Evolutionary conservation across 2,797 vertebrate genomes (phyloP).

Genomic region (Scomberomorus guttatus): DNA sequence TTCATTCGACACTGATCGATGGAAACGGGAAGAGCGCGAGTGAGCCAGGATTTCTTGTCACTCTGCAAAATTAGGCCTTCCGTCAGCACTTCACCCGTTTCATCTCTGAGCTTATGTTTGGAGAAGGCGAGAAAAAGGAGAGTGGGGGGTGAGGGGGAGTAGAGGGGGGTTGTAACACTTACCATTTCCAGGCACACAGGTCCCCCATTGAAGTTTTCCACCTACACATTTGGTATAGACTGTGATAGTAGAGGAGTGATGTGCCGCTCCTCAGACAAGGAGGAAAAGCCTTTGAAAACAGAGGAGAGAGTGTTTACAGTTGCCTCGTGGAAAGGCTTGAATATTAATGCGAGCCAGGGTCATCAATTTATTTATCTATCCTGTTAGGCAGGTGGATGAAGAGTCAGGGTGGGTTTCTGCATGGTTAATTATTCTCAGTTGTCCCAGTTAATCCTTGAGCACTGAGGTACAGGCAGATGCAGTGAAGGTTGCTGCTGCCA

Average conservation of each 20-base stretch:
- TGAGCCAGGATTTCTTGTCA: slow-evolving; percentile 64
- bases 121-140: slow-evolving; percentile 31
- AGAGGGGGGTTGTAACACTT: slow-evolving; percentile 24
- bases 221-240: slow-evolving; percentile 55
- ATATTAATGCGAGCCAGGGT: slow-evolving; percentile 68
- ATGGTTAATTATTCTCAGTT: slow-evolving; percentile 81
- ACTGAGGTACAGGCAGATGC: slow-evolving; percentile 78
- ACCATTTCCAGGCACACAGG: slow-evolving; percentile 51
- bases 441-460: slow-evolving; percentile 81
- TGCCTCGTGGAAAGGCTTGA: slow-evolving; percentile 54
- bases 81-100: slow-evolving; percentile 71
- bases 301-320: slow-evolving; percentile 59
- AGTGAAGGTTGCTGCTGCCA: slow-evolving; percentile 67
- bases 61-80: slow-evolving; percentile 77
- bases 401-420: slow-evolving; percentile 71
- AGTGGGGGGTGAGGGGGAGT: neutral
- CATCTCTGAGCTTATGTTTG: slow-evolving; percentile 71
- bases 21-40: slow-evolving; percentile 47
- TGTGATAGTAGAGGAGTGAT: slow-evolving; percentile 34
- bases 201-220: slow-evolving; percentile 73
- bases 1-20: slow-evolving; percentile 75
- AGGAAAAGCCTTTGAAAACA: slow-evolving; percentile 65
- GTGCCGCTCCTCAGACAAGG: slow-evolving; percentile 36
- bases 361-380: slow-evolving; percentile 71
- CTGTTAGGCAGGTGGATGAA: slow-evolving; percentile 75